These are phyloP conservation scores for Abrostola tripartita DNA, from an alignment of 2,888 invertebrate genomes.

Conservation along the genomic window DNA sequence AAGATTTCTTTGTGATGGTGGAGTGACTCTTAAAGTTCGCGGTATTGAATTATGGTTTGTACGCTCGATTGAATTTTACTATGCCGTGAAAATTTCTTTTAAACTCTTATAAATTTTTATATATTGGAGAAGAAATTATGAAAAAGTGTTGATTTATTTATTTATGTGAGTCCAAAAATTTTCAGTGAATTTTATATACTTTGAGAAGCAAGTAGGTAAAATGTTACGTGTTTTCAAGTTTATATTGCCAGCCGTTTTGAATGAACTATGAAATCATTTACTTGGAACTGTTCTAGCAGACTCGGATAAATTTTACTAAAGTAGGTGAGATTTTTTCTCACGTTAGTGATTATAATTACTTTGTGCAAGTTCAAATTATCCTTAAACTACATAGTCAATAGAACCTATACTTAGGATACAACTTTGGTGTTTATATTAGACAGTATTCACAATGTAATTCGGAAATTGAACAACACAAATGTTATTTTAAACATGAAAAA, in stretches of 20 bases:
- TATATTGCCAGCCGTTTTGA: not conserved
- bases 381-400: too few relatives aligned
- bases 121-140: constrained; percentile 18
- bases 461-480: too few relatives aligned
- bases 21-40: constrained; percentile 77
- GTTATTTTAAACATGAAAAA: not conserved
- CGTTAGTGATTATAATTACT: too few relatives aligned
- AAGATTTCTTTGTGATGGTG: constrained; percentile 71
- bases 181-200: constrained; percentile 1
- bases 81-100: constrained; percentile 52
- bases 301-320: too few relatives aligned
- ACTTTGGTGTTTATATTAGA: too few relatives aligned
- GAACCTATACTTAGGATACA: too few relatives aligned
- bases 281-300: too few relatives aligned
- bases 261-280: too few relatives aligned
- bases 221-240: not conserved
- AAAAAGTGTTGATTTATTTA: constrained; percentile 46
- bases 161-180: constrained; percentile 26
- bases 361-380: too few relatives aligned
- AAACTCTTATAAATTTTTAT: constrained; percentile 33
- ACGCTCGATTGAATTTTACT: constrained; percentile 74
- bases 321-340: too few relatives aligned
- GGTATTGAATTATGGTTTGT: constrained; percentile 77
- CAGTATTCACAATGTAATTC: too few relatives aligned
- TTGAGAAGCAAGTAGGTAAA: not conserved